A percentile compares a stretch with the other conserved stretches of the same genome.
Evolutionary conservation across 2,888 invertebrate genomes (phyloP).

Genomic region (Trachelus stipa): DNA sequence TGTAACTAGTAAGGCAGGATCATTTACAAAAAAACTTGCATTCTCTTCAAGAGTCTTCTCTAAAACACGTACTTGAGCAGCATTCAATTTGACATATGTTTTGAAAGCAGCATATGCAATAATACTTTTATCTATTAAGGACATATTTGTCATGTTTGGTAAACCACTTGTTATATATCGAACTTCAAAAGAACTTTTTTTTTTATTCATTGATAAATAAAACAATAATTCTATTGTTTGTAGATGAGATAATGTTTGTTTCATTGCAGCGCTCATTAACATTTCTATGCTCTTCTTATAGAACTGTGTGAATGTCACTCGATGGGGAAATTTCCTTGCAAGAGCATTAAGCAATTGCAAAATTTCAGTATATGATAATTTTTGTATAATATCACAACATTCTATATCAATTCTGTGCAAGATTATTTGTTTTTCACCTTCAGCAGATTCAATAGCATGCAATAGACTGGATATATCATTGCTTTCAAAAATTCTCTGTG

Average conservation of each 20-base stretch:
- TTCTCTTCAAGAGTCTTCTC: conserved; percentile 55
- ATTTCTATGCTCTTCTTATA: conserved; percentile 28
- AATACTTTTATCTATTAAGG: conserved; percentile 32
- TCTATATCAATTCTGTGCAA: conserved; percentile 12
- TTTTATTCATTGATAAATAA: conserved; percentile 27
- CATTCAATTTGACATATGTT: conserved; percentile 23
- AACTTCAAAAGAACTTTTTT: conserved; percentile 9
- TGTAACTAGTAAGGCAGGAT: conserved; percentile 62
- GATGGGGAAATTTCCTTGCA: conserved; percentile 13
- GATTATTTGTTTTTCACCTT: neutral
- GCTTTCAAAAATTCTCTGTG: neutral
- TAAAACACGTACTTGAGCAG: conserved; percentile 20
- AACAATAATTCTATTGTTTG: conserved; percentile 34
- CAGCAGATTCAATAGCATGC: neutral
- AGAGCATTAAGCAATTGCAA: conserved; percentile 27
- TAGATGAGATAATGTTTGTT: conserved; percentile 7
- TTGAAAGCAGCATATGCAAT: conserved; percentile 31
- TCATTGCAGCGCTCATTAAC: conserved; percentile 18
- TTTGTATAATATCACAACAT: conserved; percentile 23
- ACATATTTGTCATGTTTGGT: conserved; percentile 28
- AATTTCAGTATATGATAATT: conserved; percentile 25
- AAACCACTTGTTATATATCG: conserved; percentile 23
- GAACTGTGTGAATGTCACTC: conserved; percentile 9
- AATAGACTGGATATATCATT: neutral
- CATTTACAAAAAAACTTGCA: conserved; percentile 54